These are phyloP conservation scores for Paguma larvata DNA, from an alignment of 2,797 vertebrate species.

Conservation along the genomic window DNA sequence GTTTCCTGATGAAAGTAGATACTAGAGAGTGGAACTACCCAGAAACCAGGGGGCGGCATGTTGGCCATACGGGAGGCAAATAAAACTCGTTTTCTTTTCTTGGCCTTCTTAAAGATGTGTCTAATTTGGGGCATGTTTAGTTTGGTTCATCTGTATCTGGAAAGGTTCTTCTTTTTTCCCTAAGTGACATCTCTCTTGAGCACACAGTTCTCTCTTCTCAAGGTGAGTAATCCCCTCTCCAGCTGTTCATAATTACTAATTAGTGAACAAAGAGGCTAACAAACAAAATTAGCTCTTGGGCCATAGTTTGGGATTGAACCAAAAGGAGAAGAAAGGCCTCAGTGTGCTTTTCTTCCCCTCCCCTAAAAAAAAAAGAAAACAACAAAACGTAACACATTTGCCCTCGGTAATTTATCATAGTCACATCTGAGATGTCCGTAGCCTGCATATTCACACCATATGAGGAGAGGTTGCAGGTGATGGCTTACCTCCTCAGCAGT, in stretches of 20 bases:
- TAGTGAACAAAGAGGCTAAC: slow-evolving; percentile 58
- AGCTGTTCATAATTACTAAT: slow-evolving; percentile 63
- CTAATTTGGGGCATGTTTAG: slow-evolving; percentile 55
- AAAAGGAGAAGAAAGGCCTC: slow-evolving; percentile 47
- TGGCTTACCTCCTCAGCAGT: not conserved
- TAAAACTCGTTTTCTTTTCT: slow-evolving; percentile 44
- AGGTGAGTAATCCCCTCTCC: slow-evolving; percentile 65
- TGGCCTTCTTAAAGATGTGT: not conserved
- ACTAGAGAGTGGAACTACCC: slow-evolving; percentile 27
- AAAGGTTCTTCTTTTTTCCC: not conserved
- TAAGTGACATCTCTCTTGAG: slow-evolving; percentile 55
- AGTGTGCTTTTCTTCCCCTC: not conserved
- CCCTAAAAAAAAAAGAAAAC: not conserved
- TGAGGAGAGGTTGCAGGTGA: not conserved
- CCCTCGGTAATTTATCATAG: not conserved
- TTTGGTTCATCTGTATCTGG: slow-evolving; percentile 49
- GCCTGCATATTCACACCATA: not conserved
- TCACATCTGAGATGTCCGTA: not conserved
- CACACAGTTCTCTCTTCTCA: slow-evolving; percentile 44
- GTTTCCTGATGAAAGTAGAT: slow-evolving; percentile 40
- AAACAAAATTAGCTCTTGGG: slow-evolving; percentile 58
- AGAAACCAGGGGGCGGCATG: slow-evolving; percentile 44
- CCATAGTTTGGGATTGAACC: slow-evolving; percentile 25
- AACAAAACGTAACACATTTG: not conserved
- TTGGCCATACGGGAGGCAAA: slow-evolving; percentile 25